A percentile compares a stretch with the other conserved stretches of the same genome.
These are phyloP conservation scores for Neocrepidodera transversa DNA, from an alignment of 2,888 invertebrate genomes.

Conservation along the genomic window DNA sequence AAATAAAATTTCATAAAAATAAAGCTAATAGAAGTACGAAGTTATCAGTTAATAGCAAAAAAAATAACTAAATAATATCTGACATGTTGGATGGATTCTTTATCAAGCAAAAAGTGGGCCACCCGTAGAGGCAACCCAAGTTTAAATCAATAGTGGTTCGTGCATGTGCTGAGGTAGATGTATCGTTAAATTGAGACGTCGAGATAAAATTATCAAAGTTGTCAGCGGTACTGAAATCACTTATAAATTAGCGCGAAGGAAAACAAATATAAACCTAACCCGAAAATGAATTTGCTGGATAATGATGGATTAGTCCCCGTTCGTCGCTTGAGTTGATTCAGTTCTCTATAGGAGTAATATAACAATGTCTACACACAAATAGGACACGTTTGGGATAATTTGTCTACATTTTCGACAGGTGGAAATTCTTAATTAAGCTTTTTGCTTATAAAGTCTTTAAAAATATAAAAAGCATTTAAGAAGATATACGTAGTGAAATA, in stretches of 20 bases:
- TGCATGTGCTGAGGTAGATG: slow-evolving; percentile 54
- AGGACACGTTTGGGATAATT: slow-evolving; percentile 1
- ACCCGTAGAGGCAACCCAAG: slow-evolving; percentile 47
- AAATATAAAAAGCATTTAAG: no score
- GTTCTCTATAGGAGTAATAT: slow-evolving; percentile 5
- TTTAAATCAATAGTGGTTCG: slow-evolving; percentile 58
- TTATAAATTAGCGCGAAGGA: slow-evolving; percentile 42
- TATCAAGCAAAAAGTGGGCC: slow-evolving; percentile 2
- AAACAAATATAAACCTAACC: slow-evolving; percentile 19
- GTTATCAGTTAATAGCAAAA: slow-evolving; percentile 1
- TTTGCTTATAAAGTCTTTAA: no score
- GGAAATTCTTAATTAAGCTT: no score
- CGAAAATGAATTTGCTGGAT: slow-evolving; percentile 16
- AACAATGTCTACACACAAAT: slow-evolving; percentile 10
- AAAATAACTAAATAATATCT: slow-evolving; percentile 7
- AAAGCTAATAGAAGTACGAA: no score
- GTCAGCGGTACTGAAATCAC: slow-evolving; percentile 52
- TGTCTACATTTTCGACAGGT: not conserved
- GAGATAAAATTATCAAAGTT: slow-evolving; percentile 56
- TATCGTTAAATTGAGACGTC: slow-evolving; percentile 55
- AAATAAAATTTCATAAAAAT: no score
- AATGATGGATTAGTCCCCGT: slow-evolving; percentile 21
- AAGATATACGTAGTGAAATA: no score
- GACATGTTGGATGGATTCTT: slow-evolving; percentile 2
- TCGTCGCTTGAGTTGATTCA: not conserved